phyloP scores from a whole-genome alignment of 2,113 vertebrate genomes.

The Hemiscyllium ocellatum region DNA sequence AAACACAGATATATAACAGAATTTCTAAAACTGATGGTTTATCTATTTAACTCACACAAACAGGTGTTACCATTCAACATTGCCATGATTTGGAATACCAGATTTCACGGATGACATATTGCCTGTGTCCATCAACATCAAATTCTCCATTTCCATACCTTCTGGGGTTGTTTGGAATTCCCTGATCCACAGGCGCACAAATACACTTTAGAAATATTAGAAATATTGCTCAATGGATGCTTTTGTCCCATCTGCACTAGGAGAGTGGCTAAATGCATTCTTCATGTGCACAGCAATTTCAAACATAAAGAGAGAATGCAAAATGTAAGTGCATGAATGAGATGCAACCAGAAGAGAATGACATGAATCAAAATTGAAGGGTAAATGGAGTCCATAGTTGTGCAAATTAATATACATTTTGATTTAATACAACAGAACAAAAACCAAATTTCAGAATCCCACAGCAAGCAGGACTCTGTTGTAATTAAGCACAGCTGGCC shows the following conservation, averaged over 20 bases:
- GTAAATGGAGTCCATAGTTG: not conserved
- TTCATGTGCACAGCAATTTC: not conserved
- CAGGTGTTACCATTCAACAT: not conserved
- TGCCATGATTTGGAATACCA: not conserved
- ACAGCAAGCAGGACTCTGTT: not conserved
- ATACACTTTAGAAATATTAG: not conserved
- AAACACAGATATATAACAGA: not conserved
- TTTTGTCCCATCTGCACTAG: constrained; percentile 14
- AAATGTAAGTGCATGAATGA: not conserved
- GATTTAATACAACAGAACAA: constrained; percentile 27
- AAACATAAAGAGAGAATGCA: not conserved
- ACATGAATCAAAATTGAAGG: constrained; percentile 24
- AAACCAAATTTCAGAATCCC: constrained; percentile 16
- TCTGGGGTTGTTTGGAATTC: not conserved
- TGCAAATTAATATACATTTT: constrained; percentile 16
- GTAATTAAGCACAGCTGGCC: constrained; percentile 30
- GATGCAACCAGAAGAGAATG: not conserved
- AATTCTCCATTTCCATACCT: not conserved
- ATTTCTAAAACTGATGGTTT: not conserved
- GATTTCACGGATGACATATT: not conserved
- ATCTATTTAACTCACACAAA: not conserved
- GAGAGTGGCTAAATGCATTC: not conserved
- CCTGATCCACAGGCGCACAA: not conserved
- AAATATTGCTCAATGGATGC: constrained; percentile 9
- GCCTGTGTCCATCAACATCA: constrained; percentile 3